phyloP scores from a whole-genome alignment of 2,113 vertebrate species.

The Bufo bufo region DNA sequence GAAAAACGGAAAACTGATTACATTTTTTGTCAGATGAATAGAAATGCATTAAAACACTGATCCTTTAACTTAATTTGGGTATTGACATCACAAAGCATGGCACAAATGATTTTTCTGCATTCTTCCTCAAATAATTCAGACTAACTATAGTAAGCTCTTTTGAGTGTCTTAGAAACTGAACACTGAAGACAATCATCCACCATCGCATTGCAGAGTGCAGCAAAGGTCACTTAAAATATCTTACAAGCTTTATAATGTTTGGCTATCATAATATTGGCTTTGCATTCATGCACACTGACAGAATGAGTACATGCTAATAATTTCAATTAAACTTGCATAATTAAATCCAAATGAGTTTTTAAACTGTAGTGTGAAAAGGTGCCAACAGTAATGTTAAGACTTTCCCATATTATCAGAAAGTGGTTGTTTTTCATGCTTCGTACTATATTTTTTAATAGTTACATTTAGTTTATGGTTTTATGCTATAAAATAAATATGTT shows the following conservation, averaged over 20 bases:
- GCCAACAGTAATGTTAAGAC: background rate
- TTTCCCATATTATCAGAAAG: background rate
- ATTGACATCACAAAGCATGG: slow-evolving; percentile 48
- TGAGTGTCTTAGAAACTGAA: background rate
- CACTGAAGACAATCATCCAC: background rate
- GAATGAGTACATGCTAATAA: slow-evolving; percentile 14
- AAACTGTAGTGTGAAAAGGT: background rate
- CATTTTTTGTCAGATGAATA: slow-evolving; percentile 65
- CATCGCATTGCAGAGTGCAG: slow-evolving; percentile 10
- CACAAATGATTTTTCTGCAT: slow-evolving; percentile 28
- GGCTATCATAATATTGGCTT: slow-evolving; percentile 10
- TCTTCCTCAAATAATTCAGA: slow-evolving; percentile 1
- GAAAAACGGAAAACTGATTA: slow-evolving; percentile 70
- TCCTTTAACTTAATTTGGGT: slow-evolving; percentile 61
- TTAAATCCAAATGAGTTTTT: background rate
- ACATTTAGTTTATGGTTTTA: background rate
- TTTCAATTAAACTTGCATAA: slow-evolving; percentile 28
- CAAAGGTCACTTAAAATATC: background rate
- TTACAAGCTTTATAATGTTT: background rate
- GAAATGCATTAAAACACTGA: slow-evolving; percentile 60
- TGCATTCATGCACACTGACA: slow-evolving; percentile 14
- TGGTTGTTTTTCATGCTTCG: background rate
- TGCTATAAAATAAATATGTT: background rate
- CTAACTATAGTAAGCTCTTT: slow-evolving; percentile 23
- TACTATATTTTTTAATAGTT: background rate